phyloP scores from a whole-genome alignment of 2,113 vertebrate genomes.

The Copsychus sechellarum region DNA sequence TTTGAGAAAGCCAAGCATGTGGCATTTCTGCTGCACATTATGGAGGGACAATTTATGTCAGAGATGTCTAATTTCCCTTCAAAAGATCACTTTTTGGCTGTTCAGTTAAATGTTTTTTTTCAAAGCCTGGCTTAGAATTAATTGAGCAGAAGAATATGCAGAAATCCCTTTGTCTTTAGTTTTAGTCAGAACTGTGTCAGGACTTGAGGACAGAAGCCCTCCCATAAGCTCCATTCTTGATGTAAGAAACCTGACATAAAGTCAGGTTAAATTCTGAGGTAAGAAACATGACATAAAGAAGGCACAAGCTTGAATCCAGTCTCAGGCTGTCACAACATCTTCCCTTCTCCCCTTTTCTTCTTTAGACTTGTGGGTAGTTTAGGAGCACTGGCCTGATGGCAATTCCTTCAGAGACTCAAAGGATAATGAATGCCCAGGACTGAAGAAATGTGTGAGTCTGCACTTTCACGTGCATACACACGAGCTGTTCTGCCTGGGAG shows the following conservation, averaged over 20 bases:
- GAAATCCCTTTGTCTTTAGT: neutral
- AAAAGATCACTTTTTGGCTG: neutral
- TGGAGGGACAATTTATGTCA: neutral
- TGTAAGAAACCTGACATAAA: neutral
- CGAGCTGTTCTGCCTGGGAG: neutral
- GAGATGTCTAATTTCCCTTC: fast-evolving
- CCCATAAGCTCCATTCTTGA: neutral
- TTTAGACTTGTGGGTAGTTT: neutral
- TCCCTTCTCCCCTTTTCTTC: neutral
- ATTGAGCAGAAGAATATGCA: neutral
- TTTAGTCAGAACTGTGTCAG: neutral
- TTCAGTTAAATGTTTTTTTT: neutral
- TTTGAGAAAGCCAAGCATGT: neutral
- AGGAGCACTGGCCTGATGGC: neutral
- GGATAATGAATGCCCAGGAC: neutral
- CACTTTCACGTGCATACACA: fast-evolving
- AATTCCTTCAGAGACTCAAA: neutral
- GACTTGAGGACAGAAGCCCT: neutral
- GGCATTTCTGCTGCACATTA: neutral
- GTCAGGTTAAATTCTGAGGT: neutral
- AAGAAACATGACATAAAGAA: neutral
- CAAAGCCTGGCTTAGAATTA: neutral
- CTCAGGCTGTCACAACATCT: neutral
- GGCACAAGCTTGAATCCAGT: neutral
- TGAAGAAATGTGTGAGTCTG: neutral